These are phyloP conservation scores for Todiramphus chloris DNA, from an alignment of 2,113 vertebrate species.

Conservation along the genomic window DNA sequence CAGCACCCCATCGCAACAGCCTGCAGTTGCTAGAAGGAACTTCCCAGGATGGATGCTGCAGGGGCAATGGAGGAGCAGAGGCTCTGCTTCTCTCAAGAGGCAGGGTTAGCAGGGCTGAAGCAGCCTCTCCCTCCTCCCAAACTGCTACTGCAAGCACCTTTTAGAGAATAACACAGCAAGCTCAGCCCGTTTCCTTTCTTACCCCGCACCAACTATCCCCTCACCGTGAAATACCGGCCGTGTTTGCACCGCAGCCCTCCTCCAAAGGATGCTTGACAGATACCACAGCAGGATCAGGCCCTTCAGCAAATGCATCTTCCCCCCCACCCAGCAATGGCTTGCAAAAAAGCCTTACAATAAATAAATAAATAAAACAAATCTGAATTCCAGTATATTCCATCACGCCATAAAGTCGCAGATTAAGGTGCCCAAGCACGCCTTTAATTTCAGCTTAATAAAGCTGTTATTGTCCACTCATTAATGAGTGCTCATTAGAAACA, in stretches of 20 bases:
- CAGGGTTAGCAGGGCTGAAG: not conserved
- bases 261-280: not conserved
- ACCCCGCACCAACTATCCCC: not conserved
- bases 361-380: not conserved
- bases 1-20: accelerated
- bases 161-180: accelerated
- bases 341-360: not conserved
- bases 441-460: conserved; percentile 70
- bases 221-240: accelerated
- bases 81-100: accelerated
- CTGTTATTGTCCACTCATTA: conserved; percentile 61
- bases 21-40: not conserved
- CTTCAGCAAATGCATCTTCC: not conserved
- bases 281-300: not conserved
- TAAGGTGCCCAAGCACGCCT: conserved; percentile 42
- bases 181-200: not conserved
- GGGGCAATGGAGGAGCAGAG: not conserved
- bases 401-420: not conserved
- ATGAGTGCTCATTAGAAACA: conserved; percentile 63
- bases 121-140: not conserved
- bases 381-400: conserved; percentile 49
- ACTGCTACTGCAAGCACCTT: accelerated
- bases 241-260: not conserved
- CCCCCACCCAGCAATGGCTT: not conserved
- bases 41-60: not conserved